These are phyloP conservation scores for Falco punctatus DNA, from an alignment of 2,113 vertebrate species.

Conservation along the genomic window DNA sequence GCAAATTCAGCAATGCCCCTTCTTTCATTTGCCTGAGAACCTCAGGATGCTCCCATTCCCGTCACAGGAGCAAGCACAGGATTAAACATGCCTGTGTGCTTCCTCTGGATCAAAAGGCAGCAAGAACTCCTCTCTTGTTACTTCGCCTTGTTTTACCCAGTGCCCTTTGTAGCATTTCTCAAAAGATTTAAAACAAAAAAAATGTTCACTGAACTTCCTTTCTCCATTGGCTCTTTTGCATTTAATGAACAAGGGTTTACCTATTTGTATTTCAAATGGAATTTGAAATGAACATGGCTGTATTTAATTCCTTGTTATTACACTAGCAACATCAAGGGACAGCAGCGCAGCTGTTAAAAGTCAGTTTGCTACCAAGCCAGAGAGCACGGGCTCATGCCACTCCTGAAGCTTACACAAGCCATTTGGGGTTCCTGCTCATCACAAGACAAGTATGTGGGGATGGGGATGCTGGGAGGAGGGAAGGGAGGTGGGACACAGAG, in stretches of 20 bases:
- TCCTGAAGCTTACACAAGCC: not conserved
- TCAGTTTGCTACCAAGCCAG: not conserved
- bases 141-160: not conserved
- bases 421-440: not conserved
- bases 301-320: not conserved
- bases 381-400: accelerated
- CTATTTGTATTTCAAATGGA: slow-evolving; percentile 40
- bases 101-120: not conserved
- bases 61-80: not conserved
- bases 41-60: not conserved
- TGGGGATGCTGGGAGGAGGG: not conserved
- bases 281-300: not conserved
- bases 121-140: accelerated
- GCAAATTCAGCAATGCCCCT: not conserved
- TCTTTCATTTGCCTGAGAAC: accelerated
- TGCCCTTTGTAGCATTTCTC: not conserved
- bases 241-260: slow-evolving; percentile 8
- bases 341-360: not conserved
- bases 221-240: not conserved
- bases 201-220: not conserved
- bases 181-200: not conserved
- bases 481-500: not conserved
- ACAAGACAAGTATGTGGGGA: not conserved
- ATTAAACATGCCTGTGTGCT: not conserved
- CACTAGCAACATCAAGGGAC: not conserved